Evolutionary conservation across 1,140 invertebrate genomes (phyloP).

Genomic region (Tetranychus cinnabarinus): DNA sequence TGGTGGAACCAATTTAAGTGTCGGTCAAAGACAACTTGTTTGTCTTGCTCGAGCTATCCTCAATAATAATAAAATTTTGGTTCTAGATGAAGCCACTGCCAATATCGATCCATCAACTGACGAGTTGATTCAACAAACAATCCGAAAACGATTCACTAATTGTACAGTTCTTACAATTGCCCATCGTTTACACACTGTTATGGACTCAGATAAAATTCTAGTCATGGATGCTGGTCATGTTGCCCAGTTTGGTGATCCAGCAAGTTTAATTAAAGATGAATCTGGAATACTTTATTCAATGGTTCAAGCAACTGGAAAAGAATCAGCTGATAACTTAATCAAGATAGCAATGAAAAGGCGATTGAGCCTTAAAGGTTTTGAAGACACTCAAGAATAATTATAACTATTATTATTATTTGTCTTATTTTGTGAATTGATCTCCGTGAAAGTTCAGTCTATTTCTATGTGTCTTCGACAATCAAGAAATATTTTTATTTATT

Average conservation of each 20-base stretch:
- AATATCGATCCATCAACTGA: conserved; percentile 21
- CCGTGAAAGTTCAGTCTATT: no score
- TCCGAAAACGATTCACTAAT: conserved; percentile 27
- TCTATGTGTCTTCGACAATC: no score
- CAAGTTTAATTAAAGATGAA: no score
- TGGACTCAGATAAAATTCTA: conserved; percentile 16
- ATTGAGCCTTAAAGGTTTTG: no score
- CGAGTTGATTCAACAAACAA: conserved; percentile 18
- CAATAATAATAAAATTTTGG: conserved; percentile 19
- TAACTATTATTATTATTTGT: neutral
- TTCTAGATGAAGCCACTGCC: conserved; percentile 26
- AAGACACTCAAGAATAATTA: neutral
- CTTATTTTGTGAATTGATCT: no score
- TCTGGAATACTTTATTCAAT: no score
- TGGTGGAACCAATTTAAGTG: conserved; percentile 49
- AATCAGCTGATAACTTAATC: no score
- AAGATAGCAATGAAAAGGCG: no score
- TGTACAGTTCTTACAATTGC: conserved; percentile 65
- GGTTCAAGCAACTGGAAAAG: no score
- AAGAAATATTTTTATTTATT: no score
- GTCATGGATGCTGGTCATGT: neutral
- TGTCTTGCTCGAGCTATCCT: conserved; percentile 30
- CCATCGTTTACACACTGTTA: conserved; percentile 25
- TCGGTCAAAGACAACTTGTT: conserved; percentile 55
- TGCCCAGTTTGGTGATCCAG: neutral